Conservation (phyloP, 2,113 vertebrate species). For the Tupaia chinensis region DNA sequence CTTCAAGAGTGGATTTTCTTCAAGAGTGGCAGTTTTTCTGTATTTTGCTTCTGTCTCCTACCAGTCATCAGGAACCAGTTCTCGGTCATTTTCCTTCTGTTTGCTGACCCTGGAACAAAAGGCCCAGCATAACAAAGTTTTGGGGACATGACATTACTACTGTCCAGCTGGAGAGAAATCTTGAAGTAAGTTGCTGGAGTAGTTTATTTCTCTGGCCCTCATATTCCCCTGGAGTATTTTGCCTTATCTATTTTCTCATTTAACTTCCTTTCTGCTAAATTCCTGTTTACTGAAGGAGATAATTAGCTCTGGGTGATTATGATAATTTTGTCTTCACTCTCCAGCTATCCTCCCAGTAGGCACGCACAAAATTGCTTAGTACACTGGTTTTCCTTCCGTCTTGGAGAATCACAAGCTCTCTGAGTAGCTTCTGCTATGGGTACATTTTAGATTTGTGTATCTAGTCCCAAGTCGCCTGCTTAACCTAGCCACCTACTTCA, state of each 20-base stretch:
- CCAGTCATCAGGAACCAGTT: not conserved
- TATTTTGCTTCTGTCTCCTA: accelerated
- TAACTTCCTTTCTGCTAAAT: constrained; percentile 81
- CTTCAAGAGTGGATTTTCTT: not conserved
- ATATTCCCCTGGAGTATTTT: constrained; percentile 55
- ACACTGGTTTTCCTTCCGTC: constrained; percentile 56
- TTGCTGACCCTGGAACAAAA: not conserved
- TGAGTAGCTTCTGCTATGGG: constrained; percentile 44
- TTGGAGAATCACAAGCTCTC: constrained; percentile 43
- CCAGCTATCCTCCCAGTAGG: constrained; percentile 78
- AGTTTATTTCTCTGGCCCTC: constrained; percentile 53
- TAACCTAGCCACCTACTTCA: constrained; percentile 46
- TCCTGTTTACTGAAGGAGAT: constrained; percentile 83
- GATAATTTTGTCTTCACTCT: constrained; percentile 82
- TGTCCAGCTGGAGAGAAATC: constrained; percentile 11
- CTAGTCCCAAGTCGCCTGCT: constrained; percentile 25
- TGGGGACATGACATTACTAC: not conserved
- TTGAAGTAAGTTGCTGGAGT: not conserved
- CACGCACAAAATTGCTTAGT: constrained; percentile 66
- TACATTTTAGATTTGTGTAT: constrained; percentile 26
- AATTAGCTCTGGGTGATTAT: constrained; percentile 82
- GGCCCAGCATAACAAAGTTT: too few relatives aligned
- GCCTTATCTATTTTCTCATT: constrained; percentile 80
- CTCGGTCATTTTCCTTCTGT: not conserved
- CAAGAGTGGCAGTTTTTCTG: not conserved